Evolutionary conservation across 2,113 vertebrate genomes (phyloP).

Genomic region (Eira barbara): DNA sequence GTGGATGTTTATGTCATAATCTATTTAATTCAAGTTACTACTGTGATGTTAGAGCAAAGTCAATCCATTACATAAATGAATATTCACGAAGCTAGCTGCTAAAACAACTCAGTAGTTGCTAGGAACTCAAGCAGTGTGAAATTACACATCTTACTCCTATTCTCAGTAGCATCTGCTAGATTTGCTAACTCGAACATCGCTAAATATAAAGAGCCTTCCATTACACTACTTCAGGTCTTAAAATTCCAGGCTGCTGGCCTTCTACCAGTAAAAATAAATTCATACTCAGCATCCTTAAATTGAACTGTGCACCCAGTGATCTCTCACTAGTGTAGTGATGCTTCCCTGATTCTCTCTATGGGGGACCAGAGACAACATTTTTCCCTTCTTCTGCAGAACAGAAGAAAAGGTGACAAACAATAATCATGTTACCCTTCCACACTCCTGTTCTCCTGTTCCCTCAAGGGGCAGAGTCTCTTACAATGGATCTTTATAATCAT

Average conservation of each 20-base stretch:
- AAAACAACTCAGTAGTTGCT: slow-evolving; percentile 60
- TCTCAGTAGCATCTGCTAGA: slow-evolving; percentile 31
- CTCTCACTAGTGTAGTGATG: background rate
- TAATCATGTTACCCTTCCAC: background rate
- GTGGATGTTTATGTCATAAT: slow-evolving; percentile 34
- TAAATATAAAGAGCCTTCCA: slow-evolving; percentile 45
- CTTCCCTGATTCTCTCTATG: background rate
- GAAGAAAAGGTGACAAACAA: slow-evolving; percentile 8
- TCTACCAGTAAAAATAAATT: slow-evolving; percentile 41
- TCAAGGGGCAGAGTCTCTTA: slow-evolving; percentile 16
- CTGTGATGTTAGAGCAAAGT: slow-evolving; percentile 49
- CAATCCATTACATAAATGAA: slow-evolving; percentile 48
- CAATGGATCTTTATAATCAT: background rate
- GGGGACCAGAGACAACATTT: background rate
- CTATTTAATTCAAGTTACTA: slow-evolving; percentile 61
- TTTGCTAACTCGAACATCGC: slow-evolving; percentile 39
- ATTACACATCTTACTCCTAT: slow-evolving; percentile 11
- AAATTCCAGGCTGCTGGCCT: slow-evolving; percentile 55
- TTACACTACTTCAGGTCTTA: slow-evolving; percentile 35
- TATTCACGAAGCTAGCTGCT: slow-evolving; percentile 57
- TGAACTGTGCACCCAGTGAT: slow-evolving; percentile 2
- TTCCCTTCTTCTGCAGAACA: background rate
- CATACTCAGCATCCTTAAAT: slow-evolving; percentile 30
- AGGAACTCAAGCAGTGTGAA: slow-evolving; percentile 47
- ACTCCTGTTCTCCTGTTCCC: background rate